Base-by-base conservation (phyloP, 2,888 invertebrate species). In the Pheosia gnoma region DNA sequence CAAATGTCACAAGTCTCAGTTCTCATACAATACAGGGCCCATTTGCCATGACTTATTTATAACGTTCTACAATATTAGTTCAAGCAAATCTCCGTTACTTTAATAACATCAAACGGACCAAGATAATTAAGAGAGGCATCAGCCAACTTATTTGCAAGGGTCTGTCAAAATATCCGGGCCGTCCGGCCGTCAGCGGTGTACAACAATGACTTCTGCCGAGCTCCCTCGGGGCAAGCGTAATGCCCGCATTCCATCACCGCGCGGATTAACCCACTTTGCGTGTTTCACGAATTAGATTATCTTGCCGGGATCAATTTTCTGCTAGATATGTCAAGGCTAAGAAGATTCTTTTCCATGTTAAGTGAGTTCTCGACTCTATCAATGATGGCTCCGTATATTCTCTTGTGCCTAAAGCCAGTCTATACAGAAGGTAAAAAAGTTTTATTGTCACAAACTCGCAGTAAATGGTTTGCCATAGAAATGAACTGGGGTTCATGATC, bases 171-270 rank as follows among this genome's bases (percentile, higher is more conserved):
- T 55, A n/a, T 55, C 39, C 13, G 55, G 55, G 7, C 55, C 38
- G 38, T 38, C 53, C 55, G 9, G 55, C 39, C 39, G 13, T 55
- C 39, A 55, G 10, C 39, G 13, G 1, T 55, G n/a, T 39, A 38
- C 55, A 55, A 55, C 74, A 79, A 79, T 77, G 78, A 71, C 65
- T 70, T 64, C 61, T 59, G 63, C 63, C 66, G 58, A 51, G 37
- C 58, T 60, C 71, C 63, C 70, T 61, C 58, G 60, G 54, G 71
- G 69, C 60, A 59, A 59, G 54, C 58, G 65, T 57, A 52, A 57
- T 62, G 68, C 76, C 81, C 79, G 79, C 79, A 81, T 81, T 81
- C 79, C 77, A 77, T 79, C 78, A 80, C 74, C 60, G 68, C 59
- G 59, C 61, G 73, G 76, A 81, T 80, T 78, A 80, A 72, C 75